Evolutionary conservation across 2,797 vertebrate genomes (phyloP).

Genomic region (Fratercula arctica): DNA sequence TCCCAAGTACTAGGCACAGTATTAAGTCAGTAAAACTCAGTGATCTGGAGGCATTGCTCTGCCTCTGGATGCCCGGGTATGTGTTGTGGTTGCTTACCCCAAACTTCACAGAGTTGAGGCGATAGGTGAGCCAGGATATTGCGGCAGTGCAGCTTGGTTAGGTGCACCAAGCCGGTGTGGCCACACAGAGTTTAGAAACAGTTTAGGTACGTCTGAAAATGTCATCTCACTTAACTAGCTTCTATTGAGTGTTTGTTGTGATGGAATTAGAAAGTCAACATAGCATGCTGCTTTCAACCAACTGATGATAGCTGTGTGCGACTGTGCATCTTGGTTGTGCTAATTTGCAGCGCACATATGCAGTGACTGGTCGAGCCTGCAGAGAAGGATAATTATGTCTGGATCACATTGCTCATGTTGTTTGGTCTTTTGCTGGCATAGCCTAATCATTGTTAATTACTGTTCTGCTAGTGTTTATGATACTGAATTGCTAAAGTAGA

Average conservation of each 20-base stretch:
- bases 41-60: not conserved
- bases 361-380: not conserved
- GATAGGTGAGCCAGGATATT: accelerated
- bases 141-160: accelerated
- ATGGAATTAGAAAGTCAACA: not conserved
- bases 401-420: not conserved
- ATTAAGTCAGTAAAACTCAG: not conserved
- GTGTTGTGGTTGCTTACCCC: accelerated
- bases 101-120: accelerated
- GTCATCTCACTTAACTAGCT: not conserved
- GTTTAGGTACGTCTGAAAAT: not conserved
- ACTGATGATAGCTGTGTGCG: not conserved
- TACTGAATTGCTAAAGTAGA: not conserved
- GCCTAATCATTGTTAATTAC: not conserved
- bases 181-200: not conserved
- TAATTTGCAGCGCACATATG: not conserved
- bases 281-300: not conserved
- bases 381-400: not conserved
- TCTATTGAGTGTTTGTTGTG: not conserved
- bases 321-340: not conserved
- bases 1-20: not conserved
- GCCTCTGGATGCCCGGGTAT: no score
- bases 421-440: not conserved
- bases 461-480: not conserved
- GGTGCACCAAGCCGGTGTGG: not conserved